Conservation (phyloP, 2,888 invertebrate genomes). For the Girardia tigrina region DNA sequence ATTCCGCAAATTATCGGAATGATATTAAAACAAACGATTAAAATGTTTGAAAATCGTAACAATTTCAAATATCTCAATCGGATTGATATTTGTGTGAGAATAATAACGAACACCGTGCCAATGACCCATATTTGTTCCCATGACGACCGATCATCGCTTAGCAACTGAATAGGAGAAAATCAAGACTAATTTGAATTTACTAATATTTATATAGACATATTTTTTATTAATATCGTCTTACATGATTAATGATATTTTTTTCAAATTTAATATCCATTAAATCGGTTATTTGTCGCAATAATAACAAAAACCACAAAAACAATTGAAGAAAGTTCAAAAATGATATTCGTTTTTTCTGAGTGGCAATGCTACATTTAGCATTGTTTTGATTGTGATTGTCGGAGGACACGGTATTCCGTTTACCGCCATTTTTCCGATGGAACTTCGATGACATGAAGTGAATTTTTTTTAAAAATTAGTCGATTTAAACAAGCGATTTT, state of each 20-base stretch:
- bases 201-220: background rate
- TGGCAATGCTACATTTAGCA: background rate
- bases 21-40: background rate
- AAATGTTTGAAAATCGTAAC: background rate
- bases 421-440: background rate
- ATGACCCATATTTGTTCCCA: background rate
- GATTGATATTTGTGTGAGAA: background rate
- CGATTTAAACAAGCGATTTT: background rate
- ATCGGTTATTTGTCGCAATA: background rate
- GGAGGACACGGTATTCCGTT: background rate
- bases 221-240: background rate
- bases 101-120: background rate
- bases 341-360: background rate
- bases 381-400: background rate
- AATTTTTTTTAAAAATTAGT: background rate
- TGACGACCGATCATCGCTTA: background rate
- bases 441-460: background rate
- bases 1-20: background rate
- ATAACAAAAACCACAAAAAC: background rate
- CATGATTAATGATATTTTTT: background rate
- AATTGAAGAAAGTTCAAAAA: background rate
- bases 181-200: background rate
- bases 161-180: background rate
- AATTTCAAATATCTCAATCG: background rate
- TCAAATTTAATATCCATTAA: background rate